Conservation (phyloP, 2,888 invertebrate genomes). For the Melikaiella ostensackeni region DNA sequence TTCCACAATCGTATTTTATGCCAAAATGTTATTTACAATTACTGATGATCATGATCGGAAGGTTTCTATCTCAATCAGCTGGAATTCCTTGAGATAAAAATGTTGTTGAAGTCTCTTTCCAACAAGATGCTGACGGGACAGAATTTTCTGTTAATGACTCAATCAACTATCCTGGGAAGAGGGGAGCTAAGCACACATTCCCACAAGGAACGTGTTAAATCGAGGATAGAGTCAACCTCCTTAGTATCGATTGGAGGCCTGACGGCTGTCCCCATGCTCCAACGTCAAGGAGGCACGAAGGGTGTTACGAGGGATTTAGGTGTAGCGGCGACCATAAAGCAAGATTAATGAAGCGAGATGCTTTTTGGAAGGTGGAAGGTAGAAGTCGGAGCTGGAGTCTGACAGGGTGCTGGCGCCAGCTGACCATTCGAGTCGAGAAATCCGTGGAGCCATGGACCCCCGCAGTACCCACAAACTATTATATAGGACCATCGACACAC, state of each 20-base stretch:
- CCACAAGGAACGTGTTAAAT: slow-evolving; percentile 34
- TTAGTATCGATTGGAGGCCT: slow-evolving; percentile 16
- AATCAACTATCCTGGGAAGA: slow-evolving; percentile 11
- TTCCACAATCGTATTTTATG: too few relatives aligned
- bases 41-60: not conserved
- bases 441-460: slow-evolving; percentile 22
- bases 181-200: slow-evolving; percentile 13
- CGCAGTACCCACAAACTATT: slow-evolving; percentile 25
- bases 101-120: not conserved
- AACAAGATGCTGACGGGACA: slow-evolving; percentile 18
- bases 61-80: not conserved
- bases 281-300: slow-evolving; percentile 38
- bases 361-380: slow-evolving; percentile 58
- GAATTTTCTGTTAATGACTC: slow-evolving; percentile 21
- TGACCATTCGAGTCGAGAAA: slow-evolving; percentile 59
- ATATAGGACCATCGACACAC: slow-evolving; percentile 30
- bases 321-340: slow-evolving; percentile 64
- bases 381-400: slow-evolving; percentile 48
- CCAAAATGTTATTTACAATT: too few relatives aligned
- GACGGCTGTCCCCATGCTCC: slow-evolving; percentile 39
- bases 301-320: slow-evolving; percentile 58
- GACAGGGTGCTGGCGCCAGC: slow-evolving; percentile 67
- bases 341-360: slow-evolving; percentile 70
- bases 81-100: slow-evolving; percentile 6
- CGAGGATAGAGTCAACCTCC: slow-evolving; percentile 12